Conservation (phyloP, 1,140 invertebrate genomes). For the Drosophila eugracilis region DNA sequence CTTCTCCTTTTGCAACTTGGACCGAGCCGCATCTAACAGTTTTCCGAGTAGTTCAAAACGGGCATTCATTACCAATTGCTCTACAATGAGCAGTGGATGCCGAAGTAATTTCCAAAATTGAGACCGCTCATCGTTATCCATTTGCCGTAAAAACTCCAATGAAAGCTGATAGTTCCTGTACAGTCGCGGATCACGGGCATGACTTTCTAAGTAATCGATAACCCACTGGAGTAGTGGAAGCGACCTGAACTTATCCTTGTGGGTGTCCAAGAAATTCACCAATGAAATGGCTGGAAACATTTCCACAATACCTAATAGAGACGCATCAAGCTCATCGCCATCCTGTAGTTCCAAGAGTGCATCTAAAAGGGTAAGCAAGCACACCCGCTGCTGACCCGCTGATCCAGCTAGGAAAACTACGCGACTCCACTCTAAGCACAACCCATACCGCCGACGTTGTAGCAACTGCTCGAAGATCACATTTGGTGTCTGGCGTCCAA, state of each 20-base stretch:
- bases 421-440: constrained; percentile 88
- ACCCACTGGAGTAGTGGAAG: constrained; percentile 87
- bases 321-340: constrained; percentile 80
- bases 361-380: constrained; percentile 57
- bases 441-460: constrained; percentile 86
- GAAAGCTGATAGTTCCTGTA: constrained; percentile 87
- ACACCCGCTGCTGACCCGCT: constrained; percentile 68
- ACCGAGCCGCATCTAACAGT: constrained; percentile 85
- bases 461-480: constrained; percentile 85
- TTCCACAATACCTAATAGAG: constrained; percentile 81
- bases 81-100: constrained; percentile 89
- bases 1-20: constrained; percentile 36
- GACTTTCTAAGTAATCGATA: constrained; percentile 87
- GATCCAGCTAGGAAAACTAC: constrained; percentile 84
- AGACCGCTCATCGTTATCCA: constrained; percentile 86
- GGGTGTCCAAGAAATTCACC: constrained; percentile 87
- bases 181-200: constrained; percentile 85
- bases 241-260: constrained; percentile 88
- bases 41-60: constrained; percentile 88
- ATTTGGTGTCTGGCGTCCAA: constrained; percentile 85
- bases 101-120: constrained; percentile 88
- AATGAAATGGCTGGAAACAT: constrained; percentile 85
- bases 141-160: constrained; percentile 68
- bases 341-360: constrained; percentile 59
- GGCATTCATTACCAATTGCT: constrained; percentile 91